phyloP scores from a whole-genome alignment of 2,888 invertebrate species.

The Conus canariensis region DNA sequence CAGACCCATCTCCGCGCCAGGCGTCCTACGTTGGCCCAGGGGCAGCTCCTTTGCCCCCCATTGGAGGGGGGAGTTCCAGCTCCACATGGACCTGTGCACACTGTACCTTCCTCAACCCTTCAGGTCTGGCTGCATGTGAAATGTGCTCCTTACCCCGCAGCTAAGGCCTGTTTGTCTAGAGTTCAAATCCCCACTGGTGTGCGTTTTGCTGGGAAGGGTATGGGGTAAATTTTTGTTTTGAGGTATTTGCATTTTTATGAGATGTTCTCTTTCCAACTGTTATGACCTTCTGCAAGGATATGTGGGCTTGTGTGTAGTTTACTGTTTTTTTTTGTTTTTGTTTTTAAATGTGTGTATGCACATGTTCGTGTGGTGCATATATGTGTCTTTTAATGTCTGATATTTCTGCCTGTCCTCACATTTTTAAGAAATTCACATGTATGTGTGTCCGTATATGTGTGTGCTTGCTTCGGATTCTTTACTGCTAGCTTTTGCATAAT shows the following conservation, averaged over 20 bases:
- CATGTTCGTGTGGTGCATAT: too few species aligned
- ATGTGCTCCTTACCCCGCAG: constrained; percentile 91
- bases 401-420: too few species aligned
- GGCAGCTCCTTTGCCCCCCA: constrained; percentile 68
- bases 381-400: too few species aligned
- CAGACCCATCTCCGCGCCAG: constrained; percentile 53
- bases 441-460: background rate
- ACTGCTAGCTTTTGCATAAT: too few species aligned
- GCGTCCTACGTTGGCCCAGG: constrained; percentile 70
- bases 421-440: too few species aligned
- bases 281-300: background rate
- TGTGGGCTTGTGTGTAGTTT: background rate
- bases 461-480: background rate
- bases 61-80: constrained; percentile 80
- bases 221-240: background rate
- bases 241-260: too few species aligned
- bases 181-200: background rate
- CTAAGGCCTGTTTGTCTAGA: background rate
- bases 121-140: constrained; percentile 89
- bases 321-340: too few species aligned
- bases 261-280: too few species aligned
- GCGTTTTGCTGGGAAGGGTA: background rate
- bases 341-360: too few species aligned
- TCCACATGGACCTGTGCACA: constrained; percentile 93
- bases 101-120: constrained; percentile 95